These are phyloP conservation scores for Athripsodes cinereus DNA, from an alignment of 2,888 invertebrate species.

Conservation along the genomic window DNA sequence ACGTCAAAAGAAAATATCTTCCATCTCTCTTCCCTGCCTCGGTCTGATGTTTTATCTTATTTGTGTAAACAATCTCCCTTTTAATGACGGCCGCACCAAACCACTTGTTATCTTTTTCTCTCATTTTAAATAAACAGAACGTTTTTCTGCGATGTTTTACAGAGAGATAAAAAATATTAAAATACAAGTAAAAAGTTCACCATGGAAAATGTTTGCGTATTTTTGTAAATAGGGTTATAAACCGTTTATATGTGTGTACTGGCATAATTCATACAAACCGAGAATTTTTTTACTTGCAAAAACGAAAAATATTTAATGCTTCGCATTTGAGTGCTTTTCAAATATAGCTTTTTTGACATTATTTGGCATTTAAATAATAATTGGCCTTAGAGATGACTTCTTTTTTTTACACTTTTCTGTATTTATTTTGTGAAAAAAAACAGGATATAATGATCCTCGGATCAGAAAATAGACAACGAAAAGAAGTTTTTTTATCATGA, in stretches of 20 bases:
- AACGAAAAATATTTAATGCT: no score
- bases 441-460: not conserved
- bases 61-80: not conserved
- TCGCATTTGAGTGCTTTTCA: no score
- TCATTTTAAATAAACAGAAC: not conserved
- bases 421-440: no score
- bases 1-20: not conserved
- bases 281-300: not conserved
- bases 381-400: no score
- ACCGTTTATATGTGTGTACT: not conserved
- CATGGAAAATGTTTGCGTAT: not conserved
- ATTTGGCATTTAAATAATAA: no score
- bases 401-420: no score
- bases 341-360: no score
- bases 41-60: not conserved
- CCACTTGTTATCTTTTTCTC: conserved; percentile 1
- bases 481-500: not conserved
- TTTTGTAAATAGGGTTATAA: not conserved
- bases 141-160: not conserved
- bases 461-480: not conserved
- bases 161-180: not conserved
- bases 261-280: not conserved
- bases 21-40: not conserved
- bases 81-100: conserved; percentile 2
- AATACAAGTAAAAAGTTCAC: not conserved